These are phyloP conservation scores for Leptinotarsa texana DNA, from an alignment of 1,140 invertebrate genomes.

Conservation along the genomic window DNA sequence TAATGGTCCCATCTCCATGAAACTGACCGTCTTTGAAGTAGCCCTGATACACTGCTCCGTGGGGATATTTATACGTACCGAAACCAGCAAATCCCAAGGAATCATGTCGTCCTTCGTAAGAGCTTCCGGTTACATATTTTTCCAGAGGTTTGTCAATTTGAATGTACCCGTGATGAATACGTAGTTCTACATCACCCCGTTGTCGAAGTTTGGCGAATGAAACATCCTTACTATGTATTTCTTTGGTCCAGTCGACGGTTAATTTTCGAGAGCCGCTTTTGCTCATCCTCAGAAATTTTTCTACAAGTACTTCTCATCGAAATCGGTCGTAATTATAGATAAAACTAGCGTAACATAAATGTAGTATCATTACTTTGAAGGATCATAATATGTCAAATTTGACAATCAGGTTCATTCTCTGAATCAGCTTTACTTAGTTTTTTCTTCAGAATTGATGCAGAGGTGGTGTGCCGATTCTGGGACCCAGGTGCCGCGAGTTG, in stretches of 20 bases:
- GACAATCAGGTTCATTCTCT: not conserved
- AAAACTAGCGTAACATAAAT: not conserved
- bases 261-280: not conserved
- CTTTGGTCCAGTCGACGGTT: not conserved
- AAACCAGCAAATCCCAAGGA: conserved; percentile 25
- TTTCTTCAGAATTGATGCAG: no score
- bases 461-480: no score
- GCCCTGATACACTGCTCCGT: conserved; percentile 29
- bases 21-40: conserved; percentile 34
- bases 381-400: not conserved
- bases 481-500: no score
- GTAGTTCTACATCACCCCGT: not conserved
- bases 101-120: conserved; percentile 23
- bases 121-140: conserved; percentile 16
- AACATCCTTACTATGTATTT: not conserved
- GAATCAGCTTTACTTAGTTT: no score
- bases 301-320: not conserved
- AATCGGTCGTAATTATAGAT: not conserved
- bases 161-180: not conserved
- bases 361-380: not conserved
- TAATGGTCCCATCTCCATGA: conserved; percentile 32
- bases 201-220: not conserved
- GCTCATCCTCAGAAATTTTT: not conserved
- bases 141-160: not conserved
- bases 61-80: conserved; percentile 26